phyloP scores from a whole-genome alignment of 2,888 invertebrate species.

The Drosophila robusta region DNA sequence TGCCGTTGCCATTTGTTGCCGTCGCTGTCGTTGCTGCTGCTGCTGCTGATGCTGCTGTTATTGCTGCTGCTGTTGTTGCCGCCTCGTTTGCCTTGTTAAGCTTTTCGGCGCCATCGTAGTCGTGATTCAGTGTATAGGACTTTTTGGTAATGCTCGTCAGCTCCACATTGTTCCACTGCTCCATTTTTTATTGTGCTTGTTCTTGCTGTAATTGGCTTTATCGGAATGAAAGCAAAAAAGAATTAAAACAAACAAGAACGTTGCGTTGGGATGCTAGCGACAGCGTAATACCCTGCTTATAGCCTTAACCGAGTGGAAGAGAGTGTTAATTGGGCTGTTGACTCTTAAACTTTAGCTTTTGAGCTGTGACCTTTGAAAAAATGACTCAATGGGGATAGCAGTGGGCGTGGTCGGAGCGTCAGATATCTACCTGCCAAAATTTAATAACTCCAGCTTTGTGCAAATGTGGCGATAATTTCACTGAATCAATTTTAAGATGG shows the following conservation, averaged over 20 bases:
- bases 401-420: too few species aligned
- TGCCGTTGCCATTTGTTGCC: slow-evolving; percentile 26
- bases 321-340: too few species aligned
- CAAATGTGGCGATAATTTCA: too few species aligned
- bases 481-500: too few species aligned
- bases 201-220: slow-evolving; percentile 32
- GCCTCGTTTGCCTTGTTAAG: slow-evolving; percentile 42
- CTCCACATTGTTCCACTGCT: slow-evolving; percentile 82
- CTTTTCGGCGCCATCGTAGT: slow-evolving; percentile 68
- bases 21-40: slow-evolving; percentile 30
- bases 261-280: not conserved
- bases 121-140: slow-evolving; percentile 83
- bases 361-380: too few species aligned
- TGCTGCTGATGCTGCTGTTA: slow-evolving; percentile 21
- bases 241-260: slow-evolving; percentile 8
- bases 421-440: too few species aligned
- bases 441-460: too few species aligned
- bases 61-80: slow-evolving; percentile 21
- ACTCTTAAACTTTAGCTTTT: too few species aligned
- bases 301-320: not conserved
- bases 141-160: slow-evolving; percentile 81
- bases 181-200: slow-evolving; percentile 59
- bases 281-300: slow-evolving; percentile 2
- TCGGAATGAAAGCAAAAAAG: slow-evolving; percentile 31
- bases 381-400: too few species aligned